phyloP scores from a whole-genome alignment of 64 coral and sea anemone species.

The Anthopleura sola region DNA sequence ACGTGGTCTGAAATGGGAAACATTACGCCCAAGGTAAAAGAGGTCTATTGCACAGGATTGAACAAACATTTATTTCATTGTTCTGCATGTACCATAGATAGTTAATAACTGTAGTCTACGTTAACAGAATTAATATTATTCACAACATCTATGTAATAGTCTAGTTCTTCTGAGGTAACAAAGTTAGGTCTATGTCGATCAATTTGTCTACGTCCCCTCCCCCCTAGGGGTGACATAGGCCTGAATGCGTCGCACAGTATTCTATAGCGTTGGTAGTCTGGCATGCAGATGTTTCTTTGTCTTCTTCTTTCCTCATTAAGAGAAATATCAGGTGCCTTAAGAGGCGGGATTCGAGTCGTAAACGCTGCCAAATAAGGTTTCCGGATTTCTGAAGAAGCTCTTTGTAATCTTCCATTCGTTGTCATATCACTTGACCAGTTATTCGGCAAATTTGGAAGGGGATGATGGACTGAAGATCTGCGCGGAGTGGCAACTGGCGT shows the following conservation, averaged over 20 bases:
- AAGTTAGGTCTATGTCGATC: conserved; percentile 1
- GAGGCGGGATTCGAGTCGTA: conserved; percentile 10
- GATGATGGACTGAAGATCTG: neutral
- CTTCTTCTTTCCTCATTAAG: neutral
- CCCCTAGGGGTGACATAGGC: neutral
- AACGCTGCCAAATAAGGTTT: conserved; percentile 21
- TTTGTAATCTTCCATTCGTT: neutral
- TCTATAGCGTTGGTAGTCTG: conserved; percentile 21
- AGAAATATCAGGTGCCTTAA: neutral
- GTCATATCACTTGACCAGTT: neutral
- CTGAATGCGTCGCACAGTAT: conserved; percentile 26
- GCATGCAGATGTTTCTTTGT: neutral
- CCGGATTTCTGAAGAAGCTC: neutral
- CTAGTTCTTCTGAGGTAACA: conserved; percentile 11
- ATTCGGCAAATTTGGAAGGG: conserved; percentile 11
- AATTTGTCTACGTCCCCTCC: neutral
- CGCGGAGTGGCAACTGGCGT: conserved; percentile 8
- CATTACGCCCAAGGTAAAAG: too few species aligned
- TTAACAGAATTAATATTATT: neutral
- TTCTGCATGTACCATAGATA: too few species aligned
- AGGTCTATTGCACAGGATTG: too few species aligned
- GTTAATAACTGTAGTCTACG: neutral
- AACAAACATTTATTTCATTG: too few species aligned
- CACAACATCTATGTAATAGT: conserved; percentile 18
- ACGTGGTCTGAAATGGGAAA: too few species aligned